These are phyloP conservation scores for Schizotus pectinicornis DNA, from an alignment of 2,888 invertebrate genomes.

Conservation along the genomic window DNA sequence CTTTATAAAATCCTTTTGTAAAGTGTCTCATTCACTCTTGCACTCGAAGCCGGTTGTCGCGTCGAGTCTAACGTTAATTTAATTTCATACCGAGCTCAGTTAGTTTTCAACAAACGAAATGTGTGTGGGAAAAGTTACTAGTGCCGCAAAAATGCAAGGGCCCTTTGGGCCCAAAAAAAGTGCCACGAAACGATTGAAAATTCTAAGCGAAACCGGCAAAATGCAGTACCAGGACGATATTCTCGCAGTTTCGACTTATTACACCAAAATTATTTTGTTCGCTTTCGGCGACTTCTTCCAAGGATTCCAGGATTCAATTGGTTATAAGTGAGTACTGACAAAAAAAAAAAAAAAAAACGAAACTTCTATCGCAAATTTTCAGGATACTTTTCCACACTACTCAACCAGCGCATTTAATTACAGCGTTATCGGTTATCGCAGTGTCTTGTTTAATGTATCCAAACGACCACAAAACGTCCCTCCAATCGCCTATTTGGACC, in stretches of 20 bases:
- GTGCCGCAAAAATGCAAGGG: background rate
- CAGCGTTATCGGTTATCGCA: conserved; percentile 66
- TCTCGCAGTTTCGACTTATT: conserved; percentile 46
- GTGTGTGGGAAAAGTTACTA: conserved; percentile 25
- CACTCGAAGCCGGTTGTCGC: background rate
- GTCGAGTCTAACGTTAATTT: background rate
- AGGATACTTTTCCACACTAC: conserved; percentile 76
- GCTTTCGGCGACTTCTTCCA: conserved; percentile 37
- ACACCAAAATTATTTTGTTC: conserved; percentile 46
- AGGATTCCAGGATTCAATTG: conserved; percentile 42
- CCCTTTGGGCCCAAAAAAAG: background rate
- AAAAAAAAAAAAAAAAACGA: background rate
- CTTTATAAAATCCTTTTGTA: conserved; percentile 19
- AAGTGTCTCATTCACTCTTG: conserved; percentile 13
- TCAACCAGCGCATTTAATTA: conserved; percentile 81
- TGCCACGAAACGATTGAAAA: conserved; percentile 2
- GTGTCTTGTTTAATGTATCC: conserved; percentile 61
- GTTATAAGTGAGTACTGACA: conserved; percentile 51
- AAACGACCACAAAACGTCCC: conserved; percentile 42
- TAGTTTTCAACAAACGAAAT: conserved; percentile 11
- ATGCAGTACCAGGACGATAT: conserved; percentile 41
- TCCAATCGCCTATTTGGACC: conserved; percentile 60
- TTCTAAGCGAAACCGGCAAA: conserved; percentile 19
- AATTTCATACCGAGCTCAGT: background rate
- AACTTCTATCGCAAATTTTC: conserved; percentile 45